Base-by-base conservation (phyloP, 64 coral and sea anemone genomes). In the Montipora foliosa region DNA sequence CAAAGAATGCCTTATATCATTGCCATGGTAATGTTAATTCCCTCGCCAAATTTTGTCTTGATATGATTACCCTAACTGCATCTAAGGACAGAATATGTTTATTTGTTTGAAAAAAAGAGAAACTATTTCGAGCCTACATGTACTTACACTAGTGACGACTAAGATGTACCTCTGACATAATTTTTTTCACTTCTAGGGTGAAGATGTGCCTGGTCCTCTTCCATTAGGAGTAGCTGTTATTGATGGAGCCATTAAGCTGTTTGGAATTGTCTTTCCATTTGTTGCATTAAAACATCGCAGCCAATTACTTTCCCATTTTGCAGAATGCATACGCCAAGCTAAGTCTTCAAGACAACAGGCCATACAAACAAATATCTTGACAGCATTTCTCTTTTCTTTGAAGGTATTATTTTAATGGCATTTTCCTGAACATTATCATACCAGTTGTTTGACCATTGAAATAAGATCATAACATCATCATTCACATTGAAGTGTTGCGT, bases 281-380 rank as follows among this genome's bases (percentile, higher is more conserved):
- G 95, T 99, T 21, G 98, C 98, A 25, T 95, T 92, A 44, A 99
- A 99, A 74, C 98, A 99, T 67, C 95, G 98, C 81, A 99, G 92
- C 77, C 98, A 99, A 76, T 69, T 99, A 61, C 58, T 99, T 15
- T 67, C 75, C 13, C 98, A 99, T 77, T 99, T 99, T 75, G 93
- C 90, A 13, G 95, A 96, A 29, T 99, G 98, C 49, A 99, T 99
- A n/a, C 91, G 93, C 15, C 95, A 96, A 44, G 95, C 98, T 11
- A 99, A 99, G 86, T 91, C 94, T 7, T 92, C 84, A 47, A 94
- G 95, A 57, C 95, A 96, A 58, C 98, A 99, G 60, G 98, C 98
- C 10, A 94, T 99, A 75, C 95, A 96, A 81, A 99, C 95, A 15
- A 99, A 99, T 53, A 96, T 99, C 24, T 89, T 99, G 8, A 99